Conservation (phyloP, 2,888 invertebrate species). For the Taphrorychus bicolor region DNA sequence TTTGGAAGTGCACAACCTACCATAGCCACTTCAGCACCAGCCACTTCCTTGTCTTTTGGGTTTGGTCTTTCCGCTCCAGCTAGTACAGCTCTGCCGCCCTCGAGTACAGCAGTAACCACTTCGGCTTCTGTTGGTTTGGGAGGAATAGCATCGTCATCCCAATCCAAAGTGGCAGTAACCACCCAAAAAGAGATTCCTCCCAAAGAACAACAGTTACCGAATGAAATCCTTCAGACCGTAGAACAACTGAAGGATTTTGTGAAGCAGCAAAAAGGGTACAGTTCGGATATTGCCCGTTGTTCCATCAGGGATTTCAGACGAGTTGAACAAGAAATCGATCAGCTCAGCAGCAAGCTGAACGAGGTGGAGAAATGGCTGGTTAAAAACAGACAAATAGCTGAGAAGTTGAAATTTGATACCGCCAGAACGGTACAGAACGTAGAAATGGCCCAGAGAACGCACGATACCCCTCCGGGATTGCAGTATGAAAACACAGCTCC, state of each 20-base stretch:
- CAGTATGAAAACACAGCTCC: constrained; percentile 80
- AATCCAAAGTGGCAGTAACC: constrained; percentile 53
- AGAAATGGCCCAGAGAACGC: constrained; percentile 80
- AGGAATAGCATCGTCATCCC: constrained; percentile 71
- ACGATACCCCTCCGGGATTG: constrained; percentile 76
- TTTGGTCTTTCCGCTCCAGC: constrained; percentile 35
- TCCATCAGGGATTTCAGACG: constrained; percentile 69
- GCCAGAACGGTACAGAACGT: constrained; percentile 74
- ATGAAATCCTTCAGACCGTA: constrained; percentile 78
- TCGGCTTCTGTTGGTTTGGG: constrained; percentile 68
- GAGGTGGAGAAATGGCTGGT: constrained; percentile 70
- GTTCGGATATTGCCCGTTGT: constrained; percentile 54
- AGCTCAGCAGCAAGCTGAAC: constrained; percentile 66
- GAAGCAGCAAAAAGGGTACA: constrained; percentile 78
- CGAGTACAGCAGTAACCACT: constrained; percentile 20
- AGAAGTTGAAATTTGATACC: constrained; percentile 75
- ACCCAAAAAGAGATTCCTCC: constrained; percentile 63
- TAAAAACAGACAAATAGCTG: constrained; percentile 66
- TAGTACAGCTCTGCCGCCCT: background rate
- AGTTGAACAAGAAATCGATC: constrained; percentile 69
- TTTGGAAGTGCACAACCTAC: constrained; percentile 1
- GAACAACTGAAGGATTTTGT: constrained; percentile 84
- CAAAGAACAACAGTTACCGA: constrained; percentile 74
- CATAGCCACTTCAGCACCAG: background rate
- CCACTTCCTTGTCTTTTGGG: background rate